Evolutionary conservation across 2,888 invertebrate species (phyloP).

Genomic region (Lathronympha strigana): DNA sequence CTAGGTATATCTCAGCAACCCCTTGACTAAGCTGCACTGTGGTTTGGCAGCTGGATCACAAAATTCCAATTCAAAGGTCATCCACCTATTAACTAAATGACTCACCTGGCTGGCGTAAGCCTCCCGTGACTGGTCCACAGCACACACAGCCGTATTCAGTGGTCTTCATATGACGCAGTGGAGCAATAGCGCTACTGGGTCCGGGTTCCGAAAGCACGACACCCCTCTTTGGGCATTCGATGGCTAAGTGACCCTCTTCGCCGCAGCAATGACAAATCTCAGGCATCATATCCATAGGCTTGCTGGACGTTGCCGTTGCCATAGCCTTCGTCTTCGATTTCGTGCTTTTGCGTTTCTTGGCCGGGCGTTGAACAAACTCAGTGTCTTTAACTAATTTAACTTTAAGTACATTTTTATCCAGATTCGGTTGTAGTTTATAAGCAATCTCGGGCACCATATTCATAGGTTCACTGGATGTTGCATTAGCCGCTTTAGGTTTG

Average conservation of each 20-base stretch:
- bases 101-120: conserved; percentile 2
- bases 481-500: neutral
- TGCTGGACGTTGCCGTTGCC: conserved; percentile 1
- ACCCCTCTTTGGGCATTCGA: neutral
- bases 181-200: neutral
- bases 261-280: conserved; percentile 1
- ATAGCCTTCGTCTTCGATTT: neutral
- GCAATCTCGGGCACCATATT: neutral
- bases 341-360: neutral
- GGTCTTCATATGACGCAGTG: neutral
- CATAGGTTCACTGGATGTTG: neutral
- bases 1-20: no score
- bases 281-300: conserved; percentile 3
- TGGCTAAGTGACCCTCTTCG: neutral
- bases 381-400: neutral
- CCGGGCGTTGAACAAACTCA: neutral
- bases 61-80: no score
- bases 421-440: neutral
- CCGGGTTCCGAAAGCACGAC: neutral
- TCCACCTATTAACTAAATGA: neutral
- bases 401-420: conserved; percentile 1
- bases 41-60: no score
- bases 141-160: neutral
- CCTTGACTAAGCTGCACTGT: no score
- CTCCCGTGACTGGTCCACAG: neutral